Evolutionary conservation across 2,113 vertebrate genomes (phyloP).

Genomic region (Strix aluco): DNA sequence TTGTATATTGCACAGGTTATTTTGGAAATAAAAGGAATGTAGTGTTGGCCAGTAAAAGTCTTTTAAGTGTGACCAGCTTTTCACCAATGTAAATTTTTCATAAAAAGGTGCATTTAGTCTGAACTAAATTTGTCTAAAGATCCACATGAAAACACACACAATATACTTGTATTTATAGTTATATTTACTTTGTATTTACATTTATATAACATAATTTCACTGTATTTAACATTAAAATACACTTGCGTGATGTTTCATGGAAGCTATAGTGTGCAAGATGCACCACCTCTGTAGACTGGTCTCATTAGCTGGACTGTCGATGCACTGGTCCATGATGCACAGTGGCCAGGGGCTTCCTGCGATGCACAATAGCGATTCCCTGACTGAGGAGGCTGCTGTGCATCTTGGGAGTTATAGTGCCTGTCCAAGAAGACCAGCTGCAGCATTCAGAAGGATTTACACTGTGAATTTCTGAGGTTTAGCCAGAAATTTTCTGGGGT

Average conservation of each 20-base stretch:
- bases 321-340: neutral
- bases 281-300: neutral
- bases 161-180: neutral
- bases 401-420: neutral
- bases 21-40: neutral
- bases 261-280: neutral
- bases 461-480: neutral
- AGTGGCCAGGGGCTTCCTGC: neutral
- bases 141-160: neutral
- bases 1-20: neutral
- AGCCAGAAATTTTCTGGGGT: neutral
- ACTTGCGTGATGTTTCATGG: neutral
- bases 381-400: neutral
- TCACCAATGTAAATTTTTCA: neutral
- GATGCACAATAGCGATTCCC: neutral
- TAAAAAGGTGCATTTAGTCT: neutral
- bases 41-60: neutral
- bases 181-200: neutral
- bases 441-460: constrained; percentile 36
- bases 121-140: neutral
- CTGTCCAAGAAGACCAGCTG: constrained; percentile 36
- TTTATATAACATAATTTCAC: neutral
- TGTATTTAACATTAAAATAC: neutral
- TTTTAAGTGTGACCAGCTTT: neutral
- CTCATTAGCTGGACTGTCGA: neutral